Percentiles rank a stretch among this genome's conserved stretches.
phyloP scores from a whole-genome alignment of 2,113 vertebrate species.

The Paramormyrops kingsleyae region DNA sequence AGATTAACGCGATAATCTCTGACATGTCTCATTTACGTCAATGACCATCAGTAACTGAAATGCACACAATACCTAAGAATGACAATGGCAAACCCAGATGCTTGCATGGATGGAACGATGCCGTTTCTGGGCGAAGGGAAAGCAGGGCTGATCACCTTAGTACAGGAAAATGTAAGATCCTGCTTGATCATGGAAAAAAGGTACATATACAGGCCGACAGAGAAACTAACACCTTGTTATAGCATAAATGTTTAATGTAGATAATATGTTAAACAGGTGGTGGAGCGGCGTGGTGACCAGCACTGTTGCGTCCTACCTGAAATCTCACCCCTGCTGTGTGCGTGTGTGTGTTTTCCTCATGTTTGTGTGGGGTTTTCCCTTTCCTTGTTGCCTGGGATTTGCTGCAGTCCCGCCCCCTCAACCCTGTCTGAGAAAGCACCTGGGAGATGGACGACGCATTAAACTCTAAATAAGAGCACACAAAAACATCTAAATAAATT shows the following conservation, averaged over 20 bases:
- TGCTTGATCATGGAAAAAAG: neutral
- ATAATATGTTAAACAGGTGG: neutral
- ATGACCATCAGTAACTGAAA: neutral
- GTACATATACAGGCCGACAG: neutral
- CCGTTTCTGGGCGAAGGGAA: neutral
- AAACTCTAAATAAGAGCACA: neutral
- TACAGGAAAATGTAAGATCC: neutral
- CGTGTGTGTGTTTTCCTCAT: neutral
- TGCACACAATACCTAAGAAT: neutral
- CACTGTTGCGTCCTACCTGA: neutral
- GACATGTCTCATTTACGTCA: neutral
- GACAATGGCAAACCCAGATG: neutral
- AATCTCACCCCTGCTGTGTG: neutral
- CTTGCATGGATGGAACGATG: neutral
- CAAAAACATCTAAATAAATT: neutral
- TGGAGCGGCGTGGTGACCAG: neutral
- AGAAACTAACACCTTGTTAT: neutral
- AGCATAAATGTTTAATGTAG: neutral
- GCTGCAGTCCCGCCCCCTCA: neutral
- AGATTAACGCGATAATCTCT: neutral
- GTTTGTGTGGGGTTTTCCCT: neutral
- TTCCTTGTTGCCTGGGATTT: neutral
- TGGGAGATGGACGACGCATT: neutral
- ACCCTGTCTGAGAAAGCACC: neutral
- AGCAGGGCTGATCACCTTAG: neutral